Percentiles rank a stretch among this genome's conserved stretches.
phyloP scores from a whole-genome alignment of 2,113 vertebrate genomes.

The Peromyscus leucopus region DNA sequence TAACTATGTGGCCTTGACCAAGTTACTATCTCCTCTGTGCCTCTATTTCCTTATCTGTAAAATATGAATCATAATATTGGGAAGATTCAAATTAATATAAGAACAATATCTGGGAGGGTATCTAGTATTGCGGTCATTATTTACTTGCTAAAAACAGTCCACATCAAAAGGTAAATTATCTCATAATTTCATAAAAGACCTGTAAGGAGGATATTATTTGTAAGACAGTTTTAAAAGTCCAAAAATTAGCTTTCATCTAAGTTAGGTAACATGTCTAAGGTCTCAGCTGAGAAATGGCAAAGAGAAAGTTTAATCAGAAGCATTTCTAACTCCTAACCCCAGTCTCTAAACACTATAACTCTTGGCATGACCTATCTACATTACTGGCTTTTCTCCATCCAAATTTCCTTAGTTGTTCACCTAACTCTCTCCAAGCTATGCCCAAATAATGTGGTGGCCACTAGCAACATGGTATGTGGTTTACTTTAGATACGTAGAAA shows the following conservation, averaged over 20 bases:
- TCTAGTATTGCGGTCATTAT: background rate
- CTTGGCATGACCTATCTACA: background rate
- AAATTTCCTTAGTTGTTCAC: background rate
- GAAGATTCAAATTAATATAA: background rate
- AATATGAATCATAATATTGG: background rate
- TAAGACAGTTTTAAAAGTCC: background rate
- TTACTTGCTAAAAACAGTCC: background rate
- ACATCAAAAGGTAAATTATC: conserved; percentile 19
- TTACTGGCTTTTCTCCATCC: background rate
- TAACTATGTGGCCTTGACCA: background rate
- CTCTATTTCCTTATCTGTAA: conserved; percentile 31
- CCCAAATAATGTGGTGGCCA: background rate
- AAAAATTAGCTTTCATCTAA: background rate
- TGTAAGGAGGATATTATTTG: background rate
- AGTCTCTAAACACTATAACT: background rate
- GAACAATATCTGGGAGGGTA: background rate
- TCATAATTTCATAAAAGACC: conserved; percentile 9
- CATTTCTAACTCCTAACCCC: background rate
- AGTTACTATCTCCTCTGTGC: background rate
- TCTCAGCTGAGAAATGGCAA: background rate
- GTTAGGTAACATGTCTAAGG: background rate
- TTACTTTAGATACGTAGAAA: background rate
- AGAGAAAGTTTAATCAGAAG: background rate
- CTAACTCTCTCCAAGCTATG: background rate
- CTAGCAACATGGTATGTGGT: background rate